These are phyloP conservation scores for Pseudoatta argentina DNA, from an alignment of 1,140 invertebrate genomes.

Conservation along the genomic window DNA sequence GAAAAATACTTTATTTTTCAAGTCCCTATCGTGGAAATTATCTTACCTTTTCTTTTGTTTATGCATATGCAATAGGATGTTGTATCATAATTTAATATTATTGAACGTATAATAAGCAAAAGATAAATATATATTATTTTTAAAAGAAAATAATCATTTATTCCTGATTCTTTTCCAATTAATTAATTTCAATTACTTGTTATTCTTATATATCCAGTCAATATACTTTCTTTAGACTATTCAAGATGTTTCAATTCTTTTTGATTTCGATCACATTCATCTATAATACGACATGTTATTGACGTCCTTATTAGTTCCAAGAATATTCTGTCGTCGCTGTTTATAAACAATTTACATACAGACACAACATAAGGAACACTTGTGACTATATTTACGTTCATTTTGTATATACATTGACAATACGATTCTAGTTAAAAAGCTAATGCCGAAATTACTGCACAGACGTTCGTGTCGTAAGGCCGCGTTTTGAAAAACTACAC, in stretches of 20 bases:
- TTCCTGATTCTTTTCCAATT: slow-evolving; percentile 7
- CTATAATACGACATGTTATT: not conserved
- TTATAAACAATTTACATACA: not conserved
- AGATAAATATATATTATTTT: not conserved
- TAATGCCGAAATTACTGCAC: not conserved
- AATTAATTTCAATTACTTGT: not conserved
- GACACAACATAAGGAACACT: not conserved
- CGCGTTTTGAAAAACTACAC: slow-evolving; percentile 16
- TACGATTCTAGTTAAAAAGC: not conserved
- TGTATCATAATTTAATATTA: slow-evolving; percentile 22
- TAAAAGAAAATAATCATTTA: not conserved
- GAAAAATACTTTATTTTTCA: not conserved
- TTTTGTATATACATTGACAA: not conserved
- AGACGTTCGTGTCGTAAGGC: not conserved
- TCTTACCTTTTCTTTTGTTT: not conserved
- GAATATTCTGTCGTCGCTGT: not conserved
- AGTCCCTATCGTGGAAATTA: not conserved
- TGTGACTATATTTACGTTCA: not conserved
- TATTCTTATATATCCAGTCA: not conserved
- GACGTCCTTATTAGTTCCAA: not conserved
- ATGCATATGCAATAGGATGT: not conserved
- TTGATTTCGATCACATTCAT: not conserved
- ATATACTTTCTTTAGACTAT: not conserved
- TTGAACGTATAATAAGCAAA: not conserved
- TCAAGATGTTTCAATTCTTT: slow-evolving; percentile 1